Percentiles rank a stretch among this genome's conserved stretches.
Conservation (phyloP, 2,797 vertebrate genomes). For the Momotus momota region DNA sequence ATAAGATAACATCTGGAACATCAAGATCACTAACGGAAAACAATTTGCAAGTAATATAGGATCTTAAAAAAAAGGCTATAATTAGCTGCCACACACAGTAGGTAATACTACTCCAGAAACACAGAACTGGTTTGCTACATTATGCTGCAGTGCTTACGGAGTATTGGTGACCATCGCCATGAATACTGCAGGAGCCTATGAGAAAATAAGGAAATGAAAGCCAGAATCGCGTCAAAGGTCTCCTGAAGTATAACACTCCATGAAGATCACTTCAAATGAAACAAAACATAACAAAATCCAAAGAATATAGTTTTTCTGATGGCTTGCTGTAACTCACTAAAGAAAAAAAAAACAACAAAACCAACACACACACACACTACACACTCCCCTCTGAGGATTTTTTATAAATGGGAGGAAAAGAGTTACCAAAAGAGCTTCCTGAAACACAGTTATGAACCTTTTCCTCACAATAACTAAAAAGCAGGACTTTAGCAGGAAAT, state of each 20-base stretch:
- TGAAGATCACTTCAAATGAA: neutral
- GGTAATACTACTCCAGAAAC: neutral
- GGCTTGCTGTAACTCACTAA: neutral
- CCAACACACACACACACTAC: neutral
- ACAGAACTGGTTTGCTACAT: neutral
- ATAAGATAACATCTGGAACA: neutral
- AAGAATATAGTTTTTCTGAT: neutral
- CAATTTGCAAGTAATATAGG: neutral
- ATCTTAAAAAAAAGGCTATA: neutral
- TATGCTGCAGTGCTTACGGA: neutral
- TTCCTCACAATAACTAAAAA: neutral
- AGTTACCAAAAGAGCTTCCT: neutral
- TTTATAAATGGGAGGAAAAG: slow-evolving; percentile 9
- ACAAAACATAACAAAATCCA: neutral
- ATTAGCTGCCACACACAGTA: neutral
- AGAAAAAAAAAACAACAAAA: neutral
- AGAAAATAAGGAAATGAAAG: slow-evolving; percentile 10
- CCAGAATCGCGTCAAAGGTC: neutral
- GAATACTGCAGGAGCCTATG: neutral
- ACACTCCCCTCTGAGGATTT: neutral
- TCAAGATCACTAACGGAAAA: neutral
- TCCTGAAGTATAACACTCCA: neutral
- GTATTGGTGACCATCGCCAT: neutral
- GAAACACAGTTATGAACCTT: neutral
- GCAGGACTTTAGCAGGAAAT: neutral